Conservation (phyloP, 2,888 invertebrate genomes). For the Mesoligia furuncula region DNA sequence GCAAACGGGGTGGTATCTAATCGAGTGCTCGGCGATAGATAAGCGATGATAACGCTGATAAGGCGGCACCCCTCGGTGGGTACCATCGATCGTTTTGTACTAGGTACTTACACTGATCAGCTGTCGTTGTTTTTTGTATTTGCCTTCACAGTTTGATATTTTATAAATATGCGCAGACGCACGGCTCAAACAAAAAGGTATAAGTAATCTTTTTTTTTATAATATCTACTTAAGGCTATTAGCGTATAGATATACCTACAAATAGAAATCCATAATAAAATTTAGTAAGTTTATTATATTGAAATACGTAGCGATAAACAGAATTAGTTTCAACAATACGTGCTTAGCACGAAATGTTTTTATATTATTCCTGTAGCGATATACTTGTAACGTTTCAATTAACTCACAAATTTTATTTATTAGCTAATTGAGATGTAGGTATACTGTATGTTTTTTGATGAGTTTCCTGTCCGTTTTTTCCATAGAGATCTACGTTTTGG, state of each 20-base stretch:
- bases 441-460: not conserved
- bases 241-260: not conserved
- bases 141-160: not conserved
- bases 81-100: constrained; percentile 43
- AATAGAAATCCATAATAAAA: not conserved
- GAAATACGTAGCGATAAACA: too few relatives aligned
- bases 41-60: constrained; percentile 46
- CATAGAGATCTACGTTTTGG: not conserved
- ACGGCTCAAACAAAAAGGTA: not conserved
- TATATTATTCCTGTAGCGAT: too few relatives aligned
- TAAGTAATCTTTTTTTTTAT: not conserved
- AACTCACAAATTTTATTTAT: not conserved
- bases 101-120: constrained; percentile 38
- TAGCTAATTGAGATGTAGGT: not conserved
- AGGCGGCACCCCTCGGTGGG: constrained; percentile 45
- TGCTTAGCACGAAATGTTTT: not conserved
- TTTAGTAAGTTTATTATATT: not conserved
- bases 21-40: constrained; percentile 37
- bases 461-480: not conserved
- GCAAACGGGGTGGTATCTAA: constrained; percentile 51
- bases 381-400: not conserved
- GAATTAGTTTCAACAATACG: not conserved
- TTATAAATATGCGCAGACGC: constrained; percentile 22
- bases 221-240: too few relatives aligned
- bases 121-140: constrained; percentile 34